These are phyloP conservation scores for Apostichopus californicus DNA, from an alignment of 35 echinoderm and acorn worm genomes.

Conservation along the genomic window DNA sequence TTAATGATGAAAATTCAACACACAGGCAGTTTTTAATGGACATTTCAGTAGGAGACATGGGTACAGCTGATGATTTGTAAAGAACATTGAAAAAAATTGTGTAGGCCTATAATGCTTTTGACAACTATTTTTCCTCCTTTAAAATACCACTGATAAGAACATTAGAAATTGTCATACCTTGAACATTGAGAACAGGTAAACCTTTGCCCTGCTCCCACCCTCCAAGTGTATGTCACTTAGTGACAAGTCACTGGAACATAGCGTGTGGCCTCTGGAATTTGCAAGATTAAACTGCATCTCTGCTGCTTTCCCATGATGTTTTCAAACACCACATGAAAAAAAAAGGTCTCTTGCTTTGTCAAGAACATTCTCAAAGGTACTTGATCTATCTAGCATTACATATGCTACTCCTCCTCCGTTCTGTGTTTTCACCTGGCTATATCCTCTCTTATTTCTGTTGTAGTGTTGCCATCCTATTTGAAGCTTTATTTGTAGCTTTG, in stretches of 20 bases:
- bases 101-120: too few species aligned
- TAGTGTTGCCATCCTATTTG: neutral
- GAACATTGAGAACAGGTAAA: neutral
- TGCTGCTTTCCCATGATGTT: too few species aligned
- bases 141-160: too few species aligned
- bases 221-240: neutral
- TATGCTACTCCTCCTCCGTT: neutral
- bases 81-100: too few species aligned
- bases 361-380: neutral
- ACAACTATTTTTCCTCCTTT: too few species aligned
- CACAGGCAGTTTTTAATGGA: too few species aligned
- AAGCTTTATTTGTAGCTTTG: neutral
- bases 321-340: too few species aligned
- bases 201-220: neutral
- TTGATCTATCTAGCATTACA: neutral
- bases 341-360: neutral
- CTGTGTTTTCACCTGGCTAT: neutral
- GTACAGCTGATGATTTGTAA: neutral
- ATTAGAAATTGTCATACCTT: too few species aligned
- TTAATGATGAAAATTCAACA: too few species aligned
- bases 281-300: too few species aligned
- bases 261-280: too few species aligned
- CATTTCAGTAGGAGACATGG: too few species aligned
- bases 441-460: neutral
- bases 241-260: neutral